Base-by-base conservation (phyloP, 2,113 vertebrate genomes). In the Thamnophis sirtalis region DNA sequence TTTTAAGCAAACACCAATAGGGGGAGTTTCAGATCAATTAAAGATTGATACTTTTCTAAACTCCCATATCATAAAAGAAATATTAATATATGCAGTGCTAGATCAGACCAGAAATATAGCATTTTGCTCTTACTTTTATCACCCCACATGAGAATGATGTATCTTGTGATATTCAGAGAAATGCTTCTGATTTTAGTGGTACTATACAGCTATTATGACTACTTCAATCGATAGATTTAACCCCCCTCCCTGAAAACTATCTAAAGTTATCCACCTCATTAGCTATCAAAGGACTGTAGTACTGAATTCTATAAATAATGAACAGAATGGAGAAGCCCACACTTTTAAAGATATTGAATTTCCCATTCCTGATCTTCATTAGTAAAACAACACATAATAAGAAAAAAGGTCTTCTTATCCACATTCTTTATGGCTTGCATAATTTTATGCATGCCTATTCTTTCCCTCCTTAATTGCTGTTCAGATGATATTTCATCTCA, bases 1-100 rank as follows among this genome's bases (percentile, higher is more conserved):
- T 73, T 89, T 73, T 51, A 73, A 88, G 48, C 21, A 60, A 56
- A 93, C 33, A 38, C 17, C 48, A 93, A 88, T 22, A 93, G 86
- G 86, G 68, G 92, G 90, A 88, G 90, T 93, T 93, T 91, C 89
- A 91, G 53, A 80, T 88, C 54, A 53, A 84, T 33, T 51, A 56
- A n/a, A 60, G 63, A 24, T 84, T 80, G n/a, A 51, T 58, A 87
- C 43, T 58, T 26, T 0, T 28, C 28, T 73, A 68, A 54, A 84
- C 26, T 60, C n/a, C 8, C 54, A 28, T 89, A 11, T 84, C 54
- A 48, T 48, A 9, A 84, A 84, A 88, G 11, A 88, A 24, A 80
- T 48, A 5, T 33, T 54, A 53, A 87, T 19, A n/a, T 53, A 17
- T 33, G 13, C 28, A 13, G 26, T 87, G 26, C 28, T 33, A 54